phyloP scores from a whole-genome alignment of 2,113 vertebrate species.

The Leucosticte australis region DNA sequence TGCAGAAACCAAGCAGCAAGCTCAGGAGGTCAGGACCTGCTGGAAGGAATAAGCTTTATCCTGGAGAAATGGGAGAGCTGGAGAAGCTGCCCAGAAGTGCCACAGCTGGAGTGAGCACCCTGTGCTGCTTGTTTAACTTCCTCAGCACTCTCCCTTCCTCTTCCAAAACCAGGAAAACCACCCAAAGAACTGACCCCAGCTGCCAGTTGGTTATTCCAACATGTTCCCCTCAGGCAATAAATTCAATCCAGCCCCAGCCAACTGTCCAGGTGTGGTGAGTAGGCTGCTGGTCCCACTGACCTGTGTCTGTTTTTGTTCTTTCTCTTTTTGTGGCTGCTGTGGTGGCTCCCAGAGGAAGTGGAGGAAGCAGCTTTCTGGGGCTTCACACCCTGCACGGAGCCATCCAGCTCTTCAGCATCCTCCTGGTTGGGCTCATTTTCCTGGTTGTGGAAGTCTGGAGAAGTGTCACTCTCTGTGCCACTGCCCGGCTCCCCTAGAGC shows the following conservation, averaged over 20 bases:
- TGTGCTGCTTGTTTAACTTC: background rate
- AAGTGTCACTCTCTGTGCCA: constrained; percentile 94
- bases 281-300: constrained; percentile 71
- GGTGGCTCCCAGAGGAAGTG: constrained; percentile 89
- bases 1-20: background rate
- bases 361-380: constrained; percentile 96
- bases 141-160: background rate
- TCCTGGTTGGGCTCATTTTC: constrained; percentile 96
- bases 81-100: background rate
- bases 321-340: constrained; percentile 97
- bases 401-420: constrained; percentile 92
- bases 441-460: constrained; percentile 97
- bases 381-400: constrained; percentile 91
- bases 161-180: background rate
- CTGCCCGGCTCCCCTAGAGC: constrained; percentile 91
- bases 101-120: background rate
- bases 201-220: background rate
- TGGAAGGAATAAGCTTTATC: background rate
- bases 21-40: background rate
- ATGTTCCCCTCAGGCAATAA: background rate
- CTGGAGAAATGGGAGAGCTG: background rate
- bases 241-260: background rate
- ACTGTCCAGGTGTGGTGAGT: background rate
- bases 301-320: constrained; percentile 99
- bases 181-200: background rate